Evolutionary conservation across 2,113 vertebrate species (phyloP), one percentile per base, ranked within the genome.

Genomic region (Thunnus thynnus): DNA sequence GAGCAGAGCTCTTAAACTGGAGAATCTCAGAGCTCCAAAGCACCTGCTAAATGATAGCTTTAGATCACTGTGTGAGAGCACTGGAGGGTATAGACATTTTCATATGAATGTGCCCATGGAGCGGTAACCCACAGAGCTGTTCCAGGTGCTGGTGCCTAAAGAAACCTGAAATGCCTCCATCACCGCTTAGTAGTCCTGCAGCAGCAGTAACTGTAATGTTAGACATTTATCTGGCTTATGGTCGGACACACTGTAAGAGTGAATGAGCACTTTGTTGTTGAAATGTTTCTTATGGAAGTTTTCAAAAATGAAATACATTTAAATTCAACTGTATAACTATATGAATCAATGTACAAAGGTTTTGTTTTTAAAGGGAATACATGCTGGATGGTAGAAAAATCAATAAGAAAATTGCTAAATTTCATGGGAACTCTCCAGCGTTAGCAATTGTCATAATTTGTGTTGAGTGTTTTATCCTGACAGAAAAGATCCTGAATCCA

Each of bases 21-120:
- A 89, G 80, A 62, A 85, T 87, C 82, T 88, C 77, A 70, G 71
- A 61, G 78, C 85, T 86, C 72, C 84, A 79, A 69, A 89, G 87
- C 86, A 89, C 88, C 90, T 87, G 91, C 84, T 91, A 68, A 82
- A 81, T 70, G 74, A 81, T 70, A 78, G 74, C 78, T 80, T 87
- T 74, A 83, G 76, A 85, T 80, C 51, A 67, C 86, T 54, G 74
- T 25, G 27, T 68, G 72, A 80, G 76, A 83, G 62, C 17, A 41
- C 41, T 64, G 76, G 41, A 58, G 83, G 84, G 76, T 56, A 60
- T 27, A 83, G 72, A 65, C 30, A 83, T 86, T 64, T 82, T 78
- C 67, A 79, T 75, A 76, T 63, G 64, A 89, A 90, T 89, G 88
- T 80, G 57, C 62, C 52, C 78, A 65, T 57, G 22, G 82, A 78